Evolutionary conservation across 2,797 vertebrate species (phyloP).

Genomic region (Hippoglossus hippoglossus): DNA sequence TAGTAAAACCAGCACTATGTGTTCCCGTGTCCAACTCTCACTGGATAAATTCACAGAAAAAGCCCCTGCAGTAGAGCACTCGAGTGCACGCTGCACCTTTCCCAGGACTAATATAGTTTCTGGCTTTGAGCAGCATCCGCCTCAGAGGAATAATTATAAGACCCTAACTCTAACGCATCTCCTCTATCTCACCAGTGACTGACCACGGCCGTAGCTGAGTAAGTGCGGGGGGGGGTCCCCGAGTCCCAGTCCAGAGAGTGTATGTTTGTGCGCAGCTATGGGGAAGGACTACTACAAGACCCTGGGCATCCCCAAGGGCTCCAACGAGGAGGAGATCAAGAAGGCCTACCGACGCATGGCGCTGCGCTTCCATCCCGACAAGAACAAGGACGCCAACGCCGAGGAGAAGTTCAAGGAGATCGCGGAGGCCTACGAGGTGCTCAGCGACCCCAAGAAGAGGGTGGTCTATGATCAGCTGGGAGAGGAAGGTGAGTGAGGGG

Average conservation of each 20-base stretch:
- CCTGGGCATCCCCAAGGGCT: conserved; percentile 92
- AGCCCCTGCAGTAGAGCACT: conserved; percentile 19
- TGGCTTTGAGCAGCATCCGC: conserved; percentile 11
- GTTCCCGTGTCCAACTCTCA: conserved; percentile 31
- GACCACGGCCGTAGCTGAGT: conserved; percentile 49
- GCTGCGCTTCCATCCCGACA: conserved; percentile 96
- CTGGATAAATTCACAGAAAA: conserved; percentile 26
- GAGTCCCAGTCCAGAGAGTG: conserved; percentile 44
- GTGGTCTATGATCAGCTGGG: conserved; percentile 96
- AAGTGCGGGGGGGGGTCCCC: conserved; percentile 26
- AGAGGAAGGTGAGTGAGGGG: conserved; percentile 92
- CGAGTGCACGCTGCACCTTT: conserved; percentile 28
- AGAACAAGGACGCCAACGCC: conserved; percentile 95
- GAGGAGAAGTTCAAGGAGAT: conserved; percentile 99
- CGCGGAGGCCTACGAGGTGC: conserved; percentile 97
- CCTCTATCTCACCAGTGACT: conserved; percentile 60
- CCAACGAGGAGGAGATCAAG: conserved; percentile 98
- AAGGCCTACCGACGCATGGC: conserved; percentile 98
- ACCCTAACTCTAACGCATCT: conserved; percentile 25
- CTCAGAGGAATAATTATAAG: conserved; percentile 21
- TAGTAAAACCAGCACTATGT: conserved; percentile 47
- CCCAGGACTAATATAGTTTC: conserved; percentile 49
- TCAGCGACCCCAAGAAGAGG: conserved; percentile 97
- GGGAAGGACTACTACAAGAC: conserved; percentile 99
- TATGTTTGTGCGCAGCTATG: conserved; percentile 82